Base-by-base conservation (phyloP, 2,797 vertebrate genomes). In the Sebastolobus altivelis region DNA sequence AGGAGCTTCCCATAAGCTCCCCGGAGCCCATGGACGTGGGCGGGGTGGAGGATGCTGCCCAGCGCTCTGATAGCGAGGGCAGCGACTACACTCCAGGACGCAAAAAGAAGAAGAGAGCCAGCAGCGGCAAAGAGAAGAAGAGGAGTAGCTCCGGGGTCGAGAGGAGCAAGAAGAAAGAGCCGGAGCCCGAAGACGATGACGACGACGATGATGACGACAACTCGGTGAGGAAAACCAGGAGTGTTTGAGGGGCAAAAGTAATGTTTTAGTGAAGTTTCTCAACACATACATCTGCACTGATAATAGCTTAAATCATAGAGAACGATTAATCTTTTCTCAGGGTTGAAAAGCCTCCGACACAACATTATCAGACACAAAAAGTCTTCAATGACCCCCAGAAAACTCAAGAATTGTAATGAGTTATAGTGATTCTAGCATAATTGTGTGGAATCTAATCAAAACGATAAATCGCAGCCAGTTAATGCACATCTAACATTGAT, bases 11-110 rank as follows among this genome's bases (percentile, higher is more conserved):
- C 49, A 95, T 97, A 89, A 99, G 98, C 94, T 99, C 98, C 84
- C 98, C 98, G 13, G 98, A 99, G 93, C 96, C 95, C 79, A 96
- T 97, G 86, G 95, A 95, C 2, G 73, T 88, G 4, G 91, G 85
- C 1, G 87, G 87, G 8, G 43, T 76, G 43, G 95, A 94, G 3
- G 94, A 92, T 33, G 86, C 92, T 2, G 87, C 7, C 59, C 94
- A 83, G 16, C 97, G 97, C 63, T 99, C 98, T 0, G 98, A 99
- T 92, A 99, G 98, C 5, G 98, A 99, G 89, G 98, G 98, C 88
- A 99, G 98, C 18, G 97, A 99, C 93, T 99, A 99, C 89, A 99
- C 97, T 6, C 98, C 98, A 1, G 98, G 98, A 11, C 97, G 97
- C 90, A 99, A 99, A 84, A 99, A 99, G 92, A 99, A 98, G 93